Base-by-base conservation (phyloP, 2,797 vertebrate genomes). In the Lacerta agilis region DNA sequence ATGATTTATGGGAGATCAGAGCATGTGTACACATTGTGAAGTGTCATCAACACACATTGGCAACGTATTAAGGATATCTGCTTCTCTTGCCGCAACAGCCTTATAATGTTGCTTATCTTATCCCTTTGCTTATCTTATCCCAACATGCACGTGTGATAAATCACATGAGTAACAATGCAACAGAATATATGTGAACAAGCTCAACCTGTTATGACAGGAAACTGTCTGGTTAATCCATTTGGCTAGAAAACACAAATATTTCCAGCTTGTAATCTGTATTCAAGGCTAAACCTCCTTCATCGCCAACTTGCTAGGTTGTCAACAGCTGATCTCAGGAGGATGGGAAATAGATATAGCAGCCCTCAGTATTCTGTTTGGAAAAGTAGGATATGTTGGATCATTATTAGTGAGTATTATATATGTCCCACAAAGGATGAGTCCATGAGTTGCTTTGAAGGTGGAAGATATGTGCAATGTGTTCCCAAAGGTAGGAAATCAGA, bases 221-320 rank as follows among this genome's bases (percentile, higher is more conserved):
- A 67, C 71, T 18, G 18, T 85, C 25, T 71, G 71, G 0, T 0
- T 11, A 82, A 79, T 89, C 29, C 18, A 25, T 80, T 89, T 1
- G 13, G 25, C 17, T 80, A 4, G 20, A 58, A 91, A 87, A 90
- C 75, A 33, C 23, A 20, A 55, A 2, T 86, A 25, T 93, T 88
- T 91, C 76, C 1, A 82, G 41, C 2, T 55, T 89, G 76, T 87
- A 86, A 82, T 91, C 69, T 89, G 0, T 89, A 82, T 86, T 85
- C 77, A 87, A 86, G 36, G 82, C 71, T 77, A 86, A 72, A 66
- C 83, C 79, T 7, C 3, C 38, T 27, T 72, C 79, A 67, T 25
- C 79, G 69, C 23, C 85, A 33, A 38, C 82, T 15, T 71, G 87
- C 33, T 86, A 80, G 33, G 61, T 27, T 89, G n/a, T 77, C 66